Percentiles rank a stretch among this genome's conserved stretches.
phyloP scores from a whole-genome alignment of 2,113 vertebrate genomes.

The Trogon melanurus region DNA sequence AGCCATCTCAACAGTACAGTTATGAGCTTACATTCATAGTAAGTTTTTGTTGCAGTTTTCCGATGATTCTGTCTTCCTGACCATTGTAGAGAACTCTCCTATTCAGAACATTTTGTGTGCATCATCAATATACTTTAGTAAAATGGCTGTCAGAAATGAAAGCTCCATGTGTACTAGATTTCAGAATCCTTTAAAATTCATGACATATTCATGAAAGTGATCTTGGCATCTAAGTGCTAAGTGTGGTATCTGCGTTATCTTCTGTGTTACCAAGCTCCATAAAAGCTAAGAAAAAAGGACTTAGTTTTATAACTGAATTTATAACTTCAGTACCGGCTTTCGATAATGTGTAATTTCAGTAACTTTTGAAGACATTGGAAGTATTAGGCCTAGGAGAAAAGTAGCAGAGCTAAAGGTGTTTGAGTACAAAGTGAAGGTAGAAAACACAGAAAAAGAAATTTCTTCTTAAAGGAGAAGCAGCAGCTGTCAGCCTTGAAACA shows the following conservation, averaged over 20 bases:
- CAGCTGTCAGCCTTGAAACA: neutral
- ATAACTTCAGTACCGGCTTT: neutral
- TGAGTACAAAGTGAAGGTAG: neutral
- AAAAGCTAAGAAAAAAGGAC: neutral
- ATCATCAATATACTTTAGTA: neutral
- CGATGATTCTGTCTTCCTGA: neutral
- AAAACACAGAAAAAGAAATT: neutral
- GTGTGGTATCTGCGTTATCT: neutral
- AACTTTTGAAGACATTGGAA: neutral
- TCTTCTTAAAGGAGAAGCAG: neutral
- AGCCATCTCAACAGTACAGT: neutral
- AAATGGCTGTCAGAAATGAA: neutral
- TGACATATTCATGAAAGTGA: neutral
- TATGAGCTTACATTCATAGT: neutral
- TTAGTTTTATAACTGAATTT: neutral
- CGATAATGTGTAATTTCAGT: rapidly evolving
- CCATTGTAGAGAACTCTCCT: neutral
- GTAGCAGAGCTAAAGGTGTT: neutral
- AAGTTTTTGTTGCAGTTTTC: neutral
- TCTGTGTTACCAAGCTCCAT: neutral
- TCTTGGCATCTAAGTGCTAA: neutral
- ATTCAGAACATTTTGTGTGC: neutral
- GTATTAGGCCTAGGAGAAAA: neutral
- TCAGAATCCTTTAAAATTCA: neutral
- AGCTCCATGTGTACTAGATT: neutral